These are phyloP conservation scores for Myxocyprinus asiaticus DNA, from an alignment of 2,113 vertebrate species.

Conservation along the genomic window DNA sequence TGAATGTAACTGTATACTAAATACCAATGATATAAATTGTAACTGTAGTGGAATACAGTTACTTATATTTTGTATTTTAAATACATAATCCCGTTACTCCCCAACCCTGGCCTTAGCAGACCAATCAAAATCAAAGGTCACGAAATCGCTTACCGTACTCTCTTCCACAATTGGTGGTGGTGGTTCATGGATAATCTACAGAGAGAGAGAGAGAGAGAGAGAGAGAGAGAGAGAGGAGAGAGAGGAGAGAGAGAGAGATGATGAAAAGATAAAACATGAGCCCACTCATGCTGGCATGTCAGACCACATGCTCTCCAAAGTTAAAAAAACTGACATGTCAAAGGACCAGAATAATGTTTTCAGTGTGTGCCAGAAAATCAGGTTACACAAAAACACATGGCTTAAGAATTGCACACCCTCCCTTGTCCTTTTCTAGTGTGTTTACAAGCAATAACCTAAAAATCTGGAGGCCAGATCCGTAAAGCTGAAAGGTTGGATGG, in stretches of 20 bases:
- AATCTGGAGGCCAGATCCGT: constrained; percentile 70
- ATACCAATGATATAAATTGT: too few species aligned
- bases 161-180: constrained; percentile 72
- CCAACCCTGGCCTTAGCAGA: too few species aligned
- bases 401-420: constrained; percentile 52
- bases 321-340: constrained; percentile 40
- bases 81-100: too few species aligned
- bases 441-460: constrained; percentile 69
- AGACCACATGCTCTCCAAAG: constrained; percentile 39
- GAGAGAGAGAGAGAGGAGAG: constrained; percentile 3
- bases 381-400: constrained; percentile 63
- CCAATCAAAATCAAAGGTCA: not conserved
- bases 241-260: constrained; percentile 22
- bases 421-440: constrained; percentile 32
- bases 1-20: too few species aligned
- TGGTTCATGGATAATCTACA: constrained; percentile 77
- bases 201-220: constrained; percentile 5
- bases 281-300: not conserved
- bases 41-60: too few species aligned
- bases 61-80: too few species aligned
- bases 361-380: constrained; percentile 51
- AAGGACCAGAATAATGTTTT: constrained; percentile 45
- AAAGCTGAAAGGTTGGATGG: not conserved
- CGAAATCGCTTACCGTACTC: constrained; percentile 70
- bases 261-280: constrained; percentile 8